Evolutionary conservation across 1,140 invertebrate genomes (phyloP), one percentile per base, ranked within the genome.

Genomic region (Copidosoma floridanum): DNA sequence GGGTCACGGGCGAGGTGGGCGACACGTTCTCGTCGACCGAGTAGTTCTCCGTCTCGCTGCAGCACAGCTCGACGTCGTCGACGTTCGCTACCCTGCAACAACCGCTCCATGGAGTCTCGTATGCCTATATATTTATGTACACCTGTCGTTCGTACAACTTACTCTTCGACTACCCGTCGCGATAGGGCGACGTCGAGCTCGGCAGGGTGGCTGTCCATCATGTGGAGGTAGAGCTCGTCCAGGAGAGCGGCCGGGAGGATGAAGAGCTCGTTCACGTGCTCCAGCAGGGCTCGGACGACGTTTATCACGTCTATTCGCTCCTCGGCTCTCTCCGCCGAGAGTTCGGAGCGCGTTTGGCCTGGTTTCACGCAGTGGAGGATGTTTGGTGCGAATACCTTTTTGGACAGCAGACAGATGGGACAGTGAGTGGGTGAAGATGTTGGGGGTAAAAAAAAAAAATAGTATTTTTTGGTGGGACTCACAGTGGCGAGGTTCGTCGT

Each of bases 231-330:
- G 16, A 94, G 85, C 70, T 94, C 90, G 73, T 95, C 90, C 53
- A 94, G 75, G 21, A 94, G 75, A 63, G 92, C 91, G 1, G 90
- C 85, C 12, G 90, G 84, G 43, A 95, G 84, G 68, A 83, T 84
- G 79, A 92, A 95, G 35, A 95, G 78, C 64, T 86, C 84, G 37
- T 85, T 81, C 65, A 88, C 85, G 65, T 93, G 85, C 74, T 94
- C 92, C 55, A 96, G 89, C 70, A 95, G 84, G 43, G 84, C 85
- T 51, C 91, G 84, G 10, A 94, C 84, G 18, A 95, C 92, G 73
- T 93, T 93, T 71, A 95, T 95, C 23, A 94, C 89, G 72, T 95
- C 93, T 58, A 89, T 86, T 14, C 91, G 81, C 71, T 95, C 91
- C 66, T 91, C 89, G 1, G 90, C 84, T 67, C 89, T 82, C 63